Conservation (phyloP, 35 echinoderm and acorn worm species). For the Hemicentrotus pulcherrimus region DNA sequence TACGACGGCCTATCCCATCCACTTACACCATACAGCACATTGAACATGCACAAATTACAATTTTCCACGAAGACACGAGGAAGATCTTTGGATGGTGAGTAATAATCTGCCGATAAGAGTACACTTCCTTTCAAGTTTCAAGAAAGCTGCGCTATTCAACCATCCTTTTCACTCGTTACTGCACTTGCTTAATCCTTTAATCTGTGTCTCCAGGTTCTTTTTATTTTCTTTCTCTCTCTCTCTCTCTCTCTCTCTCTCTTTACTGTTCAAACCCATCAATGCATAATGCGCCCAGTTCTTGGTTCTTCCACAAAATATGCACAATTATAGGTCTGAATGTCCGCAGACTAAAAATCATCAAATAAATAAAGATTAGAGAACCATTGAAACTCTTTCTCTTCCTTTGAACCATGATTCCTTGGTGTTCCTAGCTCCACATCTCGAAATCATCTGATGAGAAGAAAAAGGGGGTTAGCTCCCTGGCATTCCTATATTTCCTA, state of each 20-base stretch:
- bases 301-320: too few relatives aligned
- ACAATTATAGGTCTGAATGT: too few relatives aligned
- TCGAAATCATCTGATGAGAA: too few relatives aligned
- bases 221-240: neutral
- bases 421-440: too few relatives aligned
- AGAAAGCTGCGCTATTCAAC: neutral
- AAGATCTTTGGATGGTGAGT: conserved; percentile 8
- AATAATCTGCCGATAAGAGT: conserved; percentile 32
- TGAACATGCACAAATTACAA: neutral
- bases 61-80: neutral
- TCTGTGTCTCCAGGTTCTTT: neutral
- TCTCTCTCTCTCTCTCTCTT: neutral
- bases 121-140: neutral
- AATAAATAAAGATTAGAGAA: too few relatives aligned
- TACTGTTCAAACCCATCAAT: neutral
- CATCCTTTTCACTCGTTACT: neutral
- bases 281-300: too few relatives aligned
- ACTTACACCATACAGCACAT: neutral
- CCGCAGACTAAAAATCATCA: too few relatives aligned
- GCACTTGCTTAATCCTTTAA: neutral
- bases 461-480: too few relatives aligned
- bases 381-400: too few relatives aligned
- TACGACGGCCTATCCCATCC: neutral
- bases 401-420: too few relatives aligned
- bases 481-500: too few relatives aligned